Conservation (phyloP, 2,113 vertebrate genomes). For the Rafetus swinhoei region DNA sequence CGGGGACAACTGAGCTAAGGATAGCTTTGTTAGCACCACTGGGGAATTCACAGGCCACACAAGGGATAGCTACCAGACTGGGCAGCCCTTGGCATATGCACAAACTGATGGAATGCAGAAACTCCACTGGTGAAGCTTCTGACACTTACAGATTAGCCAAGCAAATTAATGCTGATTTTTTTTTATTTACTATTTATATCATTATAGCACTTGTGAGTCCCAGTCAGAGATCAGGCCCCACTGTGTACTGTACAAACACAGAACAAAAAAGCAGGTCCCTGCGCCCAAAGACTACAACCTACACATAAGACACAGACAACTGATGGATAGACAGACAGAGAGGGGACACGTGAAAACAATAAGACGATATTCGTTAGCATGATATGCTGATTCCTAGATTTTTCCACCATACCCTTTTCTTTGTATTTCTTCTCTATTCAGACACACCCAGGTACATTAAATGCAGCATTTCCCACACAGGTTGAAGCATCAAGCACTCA, state of each 20-base stretch:
- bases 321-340: not conserved
- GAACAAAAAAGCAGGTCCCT: not conserved
- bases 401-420: not conserved
- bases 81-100: not conserved
- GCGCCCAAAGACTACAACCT: not conserved
- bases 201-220: not conserved
- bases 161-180: not conserved
- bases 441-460: not conserved
- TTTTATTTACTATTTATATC: not conserved
- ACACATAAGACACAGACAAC: not conserved
- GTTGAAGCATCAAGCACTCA: not conserved
- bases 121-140: not conserved
- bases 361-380: not conserved
- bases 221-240: not conserved
- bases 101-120: not conserved
- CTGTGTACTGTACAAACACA: not conserved
- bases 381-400: not conserved
- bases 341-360: not conserved
- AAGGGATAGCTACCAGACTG: not conserved
- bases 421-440: not conserved
- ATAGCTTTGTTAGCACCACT: not conserved
- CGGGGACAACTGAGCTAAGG: accelerated
- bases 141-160: not conserved
- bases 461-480: not conserved
- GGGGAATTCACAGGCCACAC: not conserved